Evolutionary conservation across 2,888 invertebrate genomes (phyloP).

Genomic region (Andrena camellia): DNA sequence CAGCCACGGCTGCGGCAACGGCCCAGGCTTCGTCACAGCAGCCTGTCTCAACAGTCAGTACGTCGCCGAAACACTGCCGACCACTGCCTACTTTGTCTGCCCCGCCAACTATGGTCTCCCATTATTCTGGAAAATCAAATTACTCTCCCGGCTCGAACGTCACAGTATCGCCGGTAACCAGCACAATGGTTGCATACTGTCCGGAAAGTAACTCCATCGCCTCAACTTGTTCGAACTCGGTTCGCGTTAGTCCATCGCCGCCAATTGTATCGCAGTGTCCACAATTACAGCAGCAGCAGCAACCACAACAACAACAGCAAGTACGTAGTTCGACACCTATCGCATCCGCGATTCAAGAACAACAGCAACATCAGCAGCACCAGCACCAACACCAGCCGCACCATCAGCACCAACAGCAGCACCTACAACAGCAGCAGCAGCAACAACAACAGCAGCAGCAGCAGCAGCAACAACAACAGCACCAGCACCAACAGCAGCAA

Average conservation of each 20-base stretch:
- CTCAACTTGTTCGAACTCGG: constrained; percentile 75
- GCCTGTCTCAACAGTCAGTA: constrained; percentile 72
- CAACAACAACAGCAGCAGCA: constrained; percentile 74
- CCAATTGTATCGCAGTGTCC: constrained; percentile 73
- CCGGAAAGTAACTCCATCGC: constrained; percentile 67
- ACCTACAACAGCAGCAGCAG: constrained; percentile 75
- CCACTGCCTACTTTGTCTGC: constrained; percentile 82
- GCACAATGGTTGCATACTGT: constrained; percentile 70
- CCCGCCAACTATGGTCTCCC: constrained; percentile 79
- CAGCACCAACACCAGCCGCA: constrained; percentile 76
- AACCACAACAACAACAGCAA: constrained; percentile 78
- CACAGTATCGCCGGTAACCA: constrained; percentile 72
- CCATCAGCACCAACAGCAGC: constrained; percentile 74
- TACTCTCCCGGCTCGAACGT: constrained; percentile 82
- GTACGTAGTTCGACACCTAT: constrained; percentile 78
- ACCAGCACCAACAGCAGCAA: constrained; percentile 73
- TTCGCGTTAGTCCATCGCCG: constrained; percentile 79
- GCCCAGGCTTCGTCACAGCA: constrained; percentile 78
- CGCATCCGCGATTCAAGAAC: constrained; percentile 79
- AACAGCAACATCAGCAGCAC: constrained; percentile 75
- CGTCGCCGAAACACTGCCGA: constrained; percentile 84
- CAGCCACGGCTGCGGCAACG: constrained; percentile 77
- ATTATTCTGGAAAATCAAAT: constrained; percentile 76
- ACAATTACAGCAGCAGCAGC: constrained; percentile 71
- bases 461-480: constrained; percentile 78